Evolutionary conservation across 2,113 vertebrate genomes (phyloP).

Genomic region (Trochalopteron elliotii): DNA sequence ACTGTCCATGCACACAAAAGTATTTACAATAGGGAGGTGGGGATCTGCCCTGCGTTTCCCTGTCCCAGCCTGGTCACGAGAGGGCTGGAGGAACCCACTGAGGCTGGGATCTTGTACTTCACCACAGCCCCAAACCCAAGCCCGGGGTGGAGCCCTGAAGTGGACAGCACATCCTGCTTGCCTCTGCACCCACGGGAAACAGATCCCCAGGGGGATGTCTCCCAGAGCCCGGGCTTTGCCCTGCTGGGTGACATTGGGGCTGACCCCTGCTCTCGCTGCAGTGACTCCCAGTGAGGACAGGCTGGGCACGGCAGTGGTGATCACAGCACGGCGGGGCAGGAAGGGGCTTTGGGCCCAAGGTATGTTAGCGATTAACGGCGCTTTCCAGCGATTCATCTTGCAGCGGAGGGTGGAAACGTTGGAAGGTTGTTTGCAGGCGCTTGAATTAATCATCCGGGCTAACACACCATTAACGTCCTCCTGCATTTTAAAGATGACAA

Average conservation of each 20-base stretch:
- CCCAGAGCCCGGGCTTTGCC: accelerated
- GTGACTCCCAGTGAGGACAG: background rate
- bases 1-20: accelerated
- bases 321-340: slow-evolving; percentile 29
- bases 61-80: accelerated
- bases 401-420: slow-evolving; percentile 65
- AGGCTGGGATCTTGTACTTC: background rate
- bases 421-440: slow-evolving; percentile 70
- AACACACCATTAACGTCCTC: slow-evolving; percentile 76
- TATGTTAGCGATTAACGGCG: slow-evolving; percentile 72
- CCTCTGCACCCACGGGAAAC: background rate
- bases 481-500: slow-evolving; percentile 77
- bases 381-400: slow-evolving; percentile 72
- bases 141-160: background rate
- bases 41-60: background rate
- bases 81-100: accelerated
- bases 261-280: background rate
- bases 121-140: accelerated
- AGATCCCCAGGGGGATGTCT: background rate
- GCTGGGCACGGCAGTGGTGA: background rate
- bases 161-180: accelerated
- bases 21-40: accelerated
- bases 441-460: slow-evolving; percentile 72
- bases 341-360: slow-evolving; percentile 42
- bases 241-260: accelerated